Evolutionary conservation across 2,888 invertebrate species (phyloP), one percentile per base, ranked within the genome.

Genomic region (Eugnorisma glareosa): DNA sequence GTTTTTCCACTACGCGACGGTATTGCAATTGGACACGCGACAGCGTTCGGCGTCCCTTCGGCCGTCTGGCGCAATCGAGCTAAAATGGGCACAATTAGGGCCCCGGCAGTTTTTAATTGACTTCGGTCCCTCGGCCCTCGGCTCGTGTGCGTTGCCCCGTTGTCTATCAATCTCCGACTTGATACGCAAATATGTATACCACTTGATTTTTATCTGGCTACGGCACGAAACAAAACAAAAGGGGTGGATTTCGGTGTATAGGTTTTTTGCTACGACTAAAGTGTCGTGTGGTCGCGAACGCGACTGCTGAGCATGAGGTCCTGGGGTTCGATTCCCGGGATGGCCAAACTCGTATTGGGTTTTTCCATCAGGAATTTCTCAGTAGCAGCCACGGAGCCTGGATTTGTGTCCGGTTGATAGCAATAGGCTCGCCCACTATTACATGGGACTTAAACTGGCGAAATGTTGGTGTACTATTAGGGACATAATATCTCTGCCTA

Each of bases 31-130:
- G 87, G 89, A 86, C 86, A 81, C 86, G 85, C 89, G 79, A 81
- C 86, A 86, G 89, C 86, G 90, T 31, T 67, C 71, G 54, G 67
- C 76, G 88, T 88, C 86, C 88, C 83, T 88, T 86, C 77, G 77
- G 88, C 81, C 75, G 90, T 89, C 91, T 92, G 92, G 89, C 90
- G 92, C 92, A 93, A 93, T 91, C 90, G 91, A 91, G 91, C 93
- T 93, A 92, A 95, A 95, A 94, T 93, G 94, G 92, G 89, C 91
- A 93, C 94, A 95, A 95, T 95, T 95, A 95, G 92, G 91, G 89
- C 89, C 89, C 89, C 90, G 91, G 90, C 90, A 91, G 91, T 89
- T 92, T 94, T 94, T 95, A 95, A 95, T 95, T 95, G 95, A 94
- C 94, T 92, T 91, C 88, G 90, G 91, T 93, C 92, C 90, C 91